phyloP scores from a whole-genome alignment of 2,113 vertebrate genomes.

The Neotragus moschatus region DNA sequence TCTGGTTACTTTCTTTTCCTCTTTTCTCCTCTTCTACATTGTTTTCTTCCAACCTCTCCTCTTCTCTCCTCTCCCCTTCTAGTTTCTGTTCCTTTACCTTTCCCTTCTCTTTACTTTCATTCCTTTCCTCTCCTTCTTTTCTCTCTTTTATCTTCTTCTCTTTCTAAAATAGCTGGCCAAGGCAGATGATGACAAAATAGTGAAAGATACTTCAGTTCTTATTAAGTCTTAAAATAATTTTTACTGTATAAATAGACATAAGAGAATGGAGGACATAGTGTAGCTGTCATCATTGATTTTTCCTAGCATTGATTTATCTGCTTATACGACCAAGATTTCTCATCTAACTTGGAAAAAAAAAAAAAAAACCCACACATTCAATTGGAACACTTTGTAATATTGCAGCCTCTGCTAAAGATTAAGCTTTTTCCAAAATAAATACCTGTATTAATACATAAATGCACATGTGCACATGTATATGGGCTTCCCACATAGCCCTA shows the following conservation, averaged over 20 bases:
- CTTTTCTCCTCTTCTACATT: background rate
- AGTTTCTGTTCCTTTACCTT: background rate
- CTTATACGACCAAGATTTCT: background rate
- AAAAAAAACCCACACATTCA: accelerated
- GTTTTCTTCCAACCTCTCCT: background rate
- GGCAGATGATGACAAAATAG: background rate
- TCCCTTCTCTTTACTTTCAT: background rate
- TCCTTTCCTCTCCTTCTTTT: too few species aligned
- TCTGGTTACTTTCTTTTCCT: background rate
- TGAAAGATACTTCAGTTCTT: background rate
- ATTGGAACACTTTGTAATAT: background rate
- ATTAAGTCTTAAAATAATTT: background rate
- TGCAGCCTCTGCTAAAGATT: background rate
- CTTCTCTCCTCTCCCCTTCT: background rate
- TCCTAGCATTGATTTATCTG: background rate
- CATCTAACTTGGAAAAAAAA: background rate
- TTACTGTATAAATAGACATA: background rate
- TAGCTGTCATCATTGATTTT: background rate
- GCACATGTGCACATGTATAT: background rate
- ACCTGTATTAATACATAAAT: background rate
- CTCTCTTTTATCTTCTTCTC: background rate
- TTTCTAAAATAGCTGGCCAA: background rate
- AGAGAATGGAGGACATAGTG: background rate
- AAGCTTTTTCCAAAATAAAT: background rate
- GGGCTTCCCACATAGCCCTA: background rate